Evolutionary conservation across 53 echinoderm and acorn worm genomes (phyloP), one percentile per base, ranked within the genome.

Genomic region (Pentamera pediparva): DNA sequence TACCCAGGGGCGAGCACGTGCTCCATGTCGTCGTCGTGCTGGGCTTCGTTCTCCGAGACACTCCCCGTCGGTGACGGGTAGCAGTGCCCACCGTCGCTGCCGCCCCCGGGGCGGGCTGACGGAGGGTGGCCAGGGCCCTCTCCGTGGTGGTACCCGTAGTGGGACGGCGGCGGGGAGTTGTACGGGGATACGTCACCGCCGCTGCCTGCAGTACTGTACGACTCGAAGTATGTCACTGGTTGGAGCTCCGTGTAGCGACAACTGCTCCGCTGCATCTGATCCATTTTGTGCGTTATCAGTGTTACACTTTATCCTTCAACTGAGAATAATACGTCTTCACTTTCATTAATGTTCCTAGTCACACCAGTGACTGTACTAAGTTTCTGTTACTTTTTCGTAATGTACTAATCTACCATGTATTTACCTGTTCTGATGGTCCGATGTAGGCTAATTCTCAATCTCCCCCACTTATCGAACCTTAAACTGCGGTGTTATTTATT

Each of bases 1-100:
- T 87, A 98, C 4, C 98, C 98, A 5, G 98, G 98, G 34, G 98
- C 98, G 34, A 98, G 61, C 38, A 98, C 98, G 58, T 98, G 98
- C 59, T 98, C 91, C 28, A 98, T 64, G 70, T 98, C 91, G 70
- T 98, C 98, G 32, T 98, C 98, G 32, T 88, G 77, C 58, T 88
- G 83, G n/a, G n/a, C n/a, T 51, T 69, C 81, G 52, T 83, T 81
- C 53, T 90, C 89, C 32, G 83, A 74, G 20, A 81, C 79, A 78
- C 83, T 86, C 63, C 74, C 79, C 43, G 43, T 62, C 59, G 84
- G 84, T 49, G 76, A 84, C 2, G 89, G 80, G 76, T 84, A 93
- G 74, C 98, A 92, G 63, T 92, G 89, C 8, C 86, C 77, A 38
- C 85, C 85, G 69, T 65, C 82, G 17, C 83, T 60, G 4, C 79